Conservation (phyloP, 2,888 invertebrate genomes). For the Ochropleura leucogaster region DNA sequence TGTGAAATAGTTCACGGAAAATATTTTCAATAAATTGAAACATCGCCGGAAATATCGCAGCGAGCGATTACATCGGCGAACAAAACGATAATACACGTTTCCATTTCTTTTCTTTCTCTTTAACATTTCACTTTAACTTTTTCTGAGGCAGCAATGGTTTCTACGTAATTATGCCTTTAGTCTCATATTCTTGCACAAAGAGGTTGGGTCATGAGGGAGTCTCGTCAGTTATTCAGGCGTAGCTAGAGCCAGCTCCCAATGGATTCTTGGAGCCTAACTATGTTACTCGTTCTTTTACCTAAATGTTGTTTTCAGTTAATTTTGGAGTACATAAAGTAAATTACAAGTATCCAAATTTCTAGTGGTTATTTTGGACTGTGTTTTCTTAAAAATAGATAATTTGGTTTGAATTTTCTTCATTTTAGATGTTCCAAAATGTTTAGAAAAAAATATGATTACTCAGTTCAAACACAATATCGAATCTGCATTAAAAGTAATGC, state of each 20-base stretch:
- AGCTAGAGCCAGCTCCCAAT: constrained; percentile 38
- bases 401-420: not conserved
- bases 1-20: constrained; percentile 58
- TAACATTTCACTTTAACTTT: constrained; percentile 24
- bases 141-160: constrained; percentile 10
- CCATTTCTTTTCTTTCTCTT: constrained; percentile 21
- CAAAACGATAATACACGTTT: constrained; percentile 42
- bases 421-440: not conserved
- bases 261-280: constrained; percentile 42
- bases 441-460: not conserved
- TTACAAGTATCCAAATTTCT: not conserved
- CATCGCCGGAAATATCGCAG: constrained; percentile 63
- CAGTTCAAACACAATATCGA: constrained; percentile 7
- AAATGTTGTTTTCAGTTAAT: constrained; percentile 19
- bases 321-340: not conserved
- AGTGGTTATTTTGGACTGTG: not conserved
- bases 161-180: constrained; percentile 29
- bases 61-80: constrained; percentile 44
- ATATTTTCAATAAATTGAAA: constrained; percentile 61
- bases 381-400: not conserved
- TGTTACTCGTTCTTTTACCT: constrained; percentile 33
- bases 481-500: constrained; percentile 30
- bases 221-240: constrained; percentile 52
- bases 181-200: constrained; percentile 39
- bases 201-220: constrained; percentile 33